Evolutionary conservation across 2,888 invertebrate species (phyloP).

Genomic region (Teinopalpus imperialis): DNA sequence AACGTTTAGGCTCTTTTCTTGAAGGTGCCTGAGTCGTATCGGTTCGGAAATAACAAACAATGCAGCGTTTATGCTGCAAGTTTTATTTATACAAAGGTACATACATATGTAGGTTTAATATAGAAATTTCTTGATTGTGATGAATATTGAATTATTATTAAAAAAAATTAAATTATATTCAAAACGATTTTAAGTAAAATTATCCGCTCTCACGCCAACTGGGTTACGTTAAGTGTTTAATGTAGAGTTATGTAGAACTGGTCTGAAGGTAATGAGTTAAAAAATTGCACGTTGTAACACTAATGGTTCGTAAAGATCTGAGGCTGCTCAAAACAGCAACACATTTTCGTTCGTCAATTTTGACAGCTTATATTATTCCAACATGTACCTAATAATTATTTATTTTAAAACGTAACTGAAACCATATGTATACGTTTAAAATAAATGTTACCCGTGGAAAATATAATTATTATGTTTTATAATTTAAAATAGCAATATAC

Average conservation of each 20-base stretch:
- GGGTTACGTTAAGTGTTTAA: conserved; percentile 2
- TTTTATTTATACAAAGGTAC: too few species aligned
- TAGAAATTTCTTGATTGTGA: too few species aligned
- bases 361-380: not conserved
- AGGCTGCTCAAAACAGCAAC: conserved; percentile 5
- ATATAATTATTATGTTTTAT: too few species aligned
- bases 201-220: conserved; percentile 5
- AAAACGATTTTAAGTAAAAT: conserved; percentile 7
- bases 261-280: conserved; percentile 6
- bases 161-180: not conserved
- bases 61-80: too few species aligned
- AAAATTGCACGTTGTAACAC: conserved; percentile 5
- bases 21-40: too few species aligned
- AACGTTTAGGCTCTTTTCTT: too few species aligned
- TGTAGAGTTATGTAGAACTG: not conserved
- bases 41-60: too few species aligned
- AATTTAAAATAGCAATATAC: too few species aligned
- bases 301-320: conserved; percentile 4
- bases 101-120: too few species aligned
- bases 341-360: conserved; percentile 1
- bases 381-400: not conserved
- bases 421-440: too few species aligned
- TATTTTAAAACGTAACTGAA: too few species aligned
- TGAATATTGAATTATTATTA: too few species aligned
- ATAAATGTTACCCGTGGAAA: not conserved